Percentiles rank a stretch among this genome's conserved stretches.
Conservation (phyloP, 2,888 invertebrate genomes). For the Lucinisca nassula region DNA sequence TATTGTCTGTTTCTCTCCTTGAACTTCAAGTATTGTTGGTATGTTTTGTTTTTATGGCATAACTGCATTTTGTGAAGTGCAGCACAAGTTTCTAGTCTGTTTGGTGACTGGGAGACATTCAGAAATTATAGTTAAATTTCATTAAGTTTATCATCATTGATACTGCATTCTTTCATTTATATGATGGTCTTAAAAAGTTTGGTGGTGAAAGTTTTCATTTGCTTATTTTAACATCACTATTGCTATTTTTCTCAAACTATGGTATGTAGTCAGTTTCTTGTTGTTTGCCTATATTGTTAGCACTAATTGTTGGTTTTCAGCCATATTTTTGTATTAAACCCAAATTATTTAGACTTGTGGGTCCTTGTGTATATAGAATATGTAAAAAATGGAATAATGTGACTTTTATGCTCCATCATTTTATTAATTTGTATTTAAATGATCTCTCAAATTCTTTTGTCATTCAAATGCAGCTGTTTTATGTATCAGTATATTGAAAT, state of each 20-base stretch:
- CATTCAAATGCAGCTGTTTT: slow-evolving; percentile 10
- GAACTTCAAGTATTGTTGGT: no score
- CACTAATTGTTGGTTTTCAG: slow-evolving; percentile 14
- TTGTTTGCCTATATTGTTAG: slow-evolving; percentile 14
- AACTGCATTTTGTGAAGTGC: neutral
- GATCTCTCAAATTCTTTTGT: neutral
- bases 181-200: no score
- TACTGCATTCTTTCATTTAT: no score
- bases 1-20: no score
- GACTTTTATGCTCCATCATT: slow-evolving; percentile 16
- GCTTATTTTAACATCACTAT: neutral
- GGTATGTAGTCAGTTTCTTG: neutral
- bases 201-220: slow-evolving; percentile 4
- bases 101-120: no score
- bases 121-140: no score
- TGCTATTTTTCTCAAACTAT: neutral
- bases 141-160: no score
- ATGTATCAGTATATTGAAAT: neutral
- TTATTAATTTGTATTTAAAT: slow-evolving; percentile 8
- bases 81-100: neutral
- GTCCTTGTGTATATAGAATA: slow-evolving; percentile 7
- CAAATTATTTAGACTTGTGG: slow-evolving; percentile 8
- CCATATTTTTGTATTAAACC: slow-evolving; percentile 16
- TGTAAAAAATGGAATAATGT: slow-evolving; percentile 12
- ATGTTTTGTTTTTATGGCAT: no score